Evolutionary conservation across 2,888 invertebrate species (phyloP).

Genomic region (Geophilus truncorum): DNA sequence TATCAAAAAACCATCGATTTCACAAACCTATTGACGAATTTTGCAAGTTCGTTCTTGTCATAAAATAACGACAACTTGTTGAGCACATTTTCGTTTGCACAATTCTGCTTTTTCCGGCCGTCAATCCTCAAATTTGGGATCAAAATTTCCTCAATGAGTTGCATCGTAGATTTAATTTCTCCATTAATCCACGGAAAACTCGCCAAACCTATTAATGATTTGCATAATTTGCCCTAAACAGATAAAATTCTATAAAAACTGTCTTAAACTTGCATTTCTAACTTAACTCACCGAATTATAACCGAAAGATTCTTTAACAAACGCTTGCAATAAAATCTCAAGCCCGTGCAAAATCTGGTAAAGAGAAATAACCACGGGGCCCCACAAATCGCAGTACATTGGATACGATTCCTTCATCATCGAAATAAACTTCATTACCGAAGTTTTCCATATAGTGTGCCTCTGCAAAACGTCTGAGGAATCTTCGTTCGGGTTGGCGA

Average conservation of each 20-base stretch:
- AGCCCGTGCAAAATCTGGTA: conserved; percentile 41
- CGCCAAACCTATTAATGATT: conserved; percentile 13
- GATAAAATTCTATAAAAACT: not conserved
- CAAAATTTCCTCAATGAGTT: not conserved
- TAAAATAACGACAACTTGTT: conserved; percentile 46
- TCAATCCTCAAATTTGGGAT: not conserved
- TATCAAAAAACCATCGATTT: not conserved
- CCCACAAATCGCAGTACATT: conserved; percentile 72
- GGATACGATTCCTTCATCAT: conserved; percentile 45
- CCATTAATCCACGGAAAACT: conserved; percentile 32
- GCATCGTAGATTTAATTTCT: not conserved
- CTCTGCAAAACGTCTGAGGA: not conserved
- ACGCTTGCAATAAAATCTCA: conserved; percentile 36
- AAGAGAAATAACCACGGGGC: conserved; percentile 51
- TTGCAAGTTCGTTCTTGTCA: conserved; percentile 63
- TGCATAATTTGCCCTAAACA: not conserved
- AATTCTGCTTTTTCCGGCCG: not conserved
- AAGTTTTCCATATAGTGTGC: conserved; percentile 10
- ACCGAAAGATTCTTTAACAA: conserved; percentile 2
- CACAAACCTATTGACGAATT: conserved; percentile 52
- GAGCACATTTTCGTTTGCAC: conserved; percentile 51
- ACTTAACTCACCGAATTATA: not conserved
- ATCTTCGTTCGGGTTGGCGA: not conserved
- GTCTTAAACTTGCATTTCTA: too few species aligned
- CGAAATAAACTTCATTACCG: conserved; percentile 46